These are phyloP conservation scores for Acrocephalus arundinaceus DNA, from an alignment of 2,113 vertebrate genomes.

Conservation along the genomic window DNA sequence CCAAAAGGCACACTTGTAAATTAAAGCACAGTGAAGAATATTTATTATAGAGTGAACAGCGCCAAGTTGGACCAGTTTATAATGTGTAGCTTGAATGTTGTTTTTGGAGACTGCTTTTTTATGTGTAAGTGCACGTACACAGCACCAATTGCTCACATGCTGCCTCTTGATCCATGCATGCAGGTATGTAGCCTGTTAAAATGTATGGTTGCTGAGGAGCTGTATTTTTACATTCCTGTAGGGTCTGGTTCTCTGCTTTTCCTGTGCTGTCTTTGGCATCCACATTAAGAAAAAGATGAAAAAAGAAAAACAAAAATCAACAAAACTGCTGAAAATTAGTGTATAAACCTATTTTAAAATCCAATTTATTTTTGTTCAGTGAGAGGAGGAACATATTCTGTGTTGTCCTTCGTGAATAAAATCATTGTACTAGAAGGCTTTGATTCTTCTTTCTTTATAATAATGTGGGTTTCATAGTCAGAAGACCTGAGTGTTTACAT, in stretches of 20 bases:
- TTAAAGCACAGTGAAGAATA: neutral
- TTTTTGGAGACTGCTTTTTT: conserved; percentile 14
- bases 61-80: neutral
- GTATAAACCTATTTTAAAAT: conserved; percentile 13
- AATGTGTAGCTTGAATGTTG: conserved; percentile 12
- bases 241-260: conserved; percentile 22
- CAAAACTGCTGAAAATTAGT: neutral
- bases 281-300: conserved; percentile 18
- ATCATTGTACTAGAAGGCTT: conserved; percentile 19
- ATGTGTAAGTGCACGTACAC: neutral
- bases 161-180: neutral
- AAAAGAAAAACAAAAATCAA: neutral
- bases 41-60: neutral
- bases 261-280: conserved; percentile 51
- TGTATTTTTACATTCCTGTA: conserved; percentile 31
- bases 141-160: neutral
- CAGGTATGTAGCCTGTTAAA: neutral
- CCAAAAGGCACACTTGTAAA: neutral
- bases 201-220: neutral
- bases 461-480: conserved; percentile 21
- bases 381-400: neutral
- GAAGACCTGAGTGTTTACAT: conserved; percentile 46
- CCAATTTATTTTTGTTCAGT: conserved; percentile 5
- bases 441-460: neutral
- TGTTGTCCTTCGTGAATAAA: conserved; percentile 39